A percentile compares a stretch with the other conserved stretches of the same genome.
Conservation (phyloP, 2,113 vertebrate species). For the Prochilodus magdalenae region DNA sequence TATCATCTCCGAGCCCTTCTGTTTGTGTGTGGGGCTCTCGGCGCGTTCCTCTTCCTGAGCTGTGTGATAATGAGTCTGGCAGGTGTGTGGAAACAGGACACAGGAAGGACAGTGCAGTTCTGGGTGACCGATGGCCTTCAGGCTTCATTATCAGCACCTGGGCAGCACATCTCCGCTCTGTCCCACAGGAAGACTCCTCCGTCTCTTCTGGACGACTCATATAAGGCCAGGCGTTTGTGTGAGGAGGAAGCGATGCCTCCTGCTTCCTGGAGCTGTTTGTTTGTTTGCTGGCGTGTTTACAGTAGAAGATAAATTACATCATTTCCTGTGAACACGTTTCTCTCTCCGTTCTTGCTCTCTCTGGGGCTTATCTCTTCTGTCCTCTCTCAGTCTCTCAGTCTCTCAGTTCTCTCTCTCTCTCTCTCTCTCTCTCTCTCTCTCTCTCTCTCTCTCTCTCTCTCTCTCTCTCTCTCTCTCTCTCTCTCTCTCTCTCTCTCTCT, state of each 20-base stretch:
- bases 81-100: constrained; percentile 66
- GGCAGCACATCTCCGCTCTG: constrained; percentile 6
- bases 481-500: neutral
- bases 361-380: constrained; percentile 18
- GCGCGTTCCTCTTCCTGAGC: neutral
- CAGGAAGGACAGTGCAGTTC: constrained; percentile 64
- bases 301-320: constrained; percentile 56
- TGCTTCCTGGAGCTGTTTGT: constrained; percentile 49
- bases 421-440: constrained; percentile 7
- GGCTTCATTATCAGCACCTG: constrained; percentile 64
- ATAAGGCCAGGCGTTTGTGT: constrained; percentile 17
- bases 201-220: constrained; percentile 14
- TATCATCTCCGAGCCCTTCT: neutral
- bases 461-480: no score
- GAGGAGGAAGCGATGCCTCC: constrained; percentile 32
- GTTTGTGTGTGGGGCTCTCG: neutral
- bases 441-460: constrained; percentile 7
- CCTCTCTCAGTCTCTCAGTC: constrained; percentile 6
- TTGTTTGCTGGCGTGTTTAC: constrained; percentile 42
- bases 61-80: constrained; percentile 50
- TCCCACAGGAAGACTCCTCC: constrained; percentile 18
- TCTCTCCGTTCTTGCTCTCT: neutral
- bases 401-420: neutral
- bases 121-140: constrained; percentile 50
- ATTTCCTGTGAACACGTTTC: constrained; percentile 47